A percentile compares a stretch with the other conserved stretches of the same genome.
These are phyloP conservation scores for Alosa sapidissima DNA, from an alignment of 2,797 vertebrate genomes.

Conservation along the genomic window DNA sequence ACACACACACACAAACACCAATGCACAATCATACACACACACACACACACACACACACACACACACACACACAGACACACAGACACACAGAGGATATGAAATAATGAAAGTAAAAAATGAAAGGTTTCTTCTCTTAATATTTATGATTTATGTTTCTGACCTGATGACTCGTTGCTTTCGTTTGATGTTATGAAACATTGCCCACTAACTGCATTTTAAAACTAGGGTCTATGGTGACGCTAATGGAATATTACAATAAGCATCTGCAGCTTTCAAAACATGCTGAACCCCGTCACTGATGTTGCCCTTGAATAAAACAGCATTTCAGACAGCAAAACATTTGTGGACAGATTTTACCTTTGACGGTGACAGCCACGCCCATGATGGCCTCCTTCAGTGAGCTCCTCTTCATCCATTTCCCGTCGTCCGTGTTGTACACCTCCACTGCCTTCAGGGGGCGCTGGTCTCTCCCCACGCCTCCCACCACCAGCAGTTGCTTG, in stretches of 20 bases:
- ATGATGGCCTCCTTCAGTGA: conserved; percentile 88
- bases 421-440: conserved; percentile 90
- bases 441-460: conserved; percentile 91
- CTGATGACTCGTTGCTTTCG: background rate
- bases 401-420: conserved; percentile 92
- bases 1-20: background rate
- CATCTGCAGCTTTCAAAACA: background rate
- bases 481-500: conserved; percentile 92
- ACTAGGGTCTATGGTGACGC: background rate
- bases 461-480: conserved; percentile 88
- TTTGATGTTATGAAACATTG: background rate
- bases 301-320: background rate
- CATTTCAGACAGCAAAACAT: background rate
- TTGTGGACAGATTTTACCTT: conserved; percentile 72
- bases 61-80: background rate
- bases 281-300: background rate
- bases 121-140: background rate
- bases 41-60: no score
- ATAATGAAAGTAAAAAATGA: background rate
- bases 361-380: conserved; percentile 88
- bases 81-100: background rate
- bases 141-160: background rate
- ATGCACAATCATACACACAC: background rate
- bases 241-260: background rate
- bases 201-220: background rate